Evolutionary conservation across 2,888 invertebrate genomes (phyloP), one percentile per base, ranked within the genome.

Genomic region (Macrophya alboannulata): DNA sequence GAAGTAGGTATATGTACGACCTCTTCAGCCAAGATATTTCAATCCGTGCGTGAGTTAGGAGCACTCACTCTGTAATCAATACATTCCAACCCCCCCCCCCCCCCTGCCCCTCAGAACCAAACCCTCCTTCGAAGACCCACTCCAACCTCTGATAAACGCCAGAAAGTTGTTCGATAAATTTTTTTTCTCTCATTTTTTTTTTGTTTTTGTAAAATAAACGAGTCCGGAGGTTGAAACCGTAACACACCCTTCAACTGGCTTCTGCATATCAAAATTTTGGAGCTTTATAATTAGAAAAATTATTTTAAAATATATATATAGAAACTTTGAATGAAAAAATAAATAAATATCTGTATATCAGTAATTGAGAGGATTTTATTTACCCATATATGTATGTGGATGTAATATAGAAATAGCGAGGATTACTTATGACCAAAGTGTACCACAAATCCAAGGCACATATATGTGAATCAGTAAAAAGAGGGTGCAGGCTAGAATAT

Each of bases 41-140:
- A 85, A 85, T 68, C 85, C 62, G 43, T 62, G 85, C 68, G 65
- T 81, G 85, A 85, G 65, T 81, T 85, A 79, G 77, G 85, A 79
- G 79, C 76, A 21, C 65, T 81, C 79, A 68, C 79, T 62, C 31
- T 31, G 76, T 81, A 79, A 85, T 85, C 85, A 48, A 85, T 79
- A 85, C 48, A 65, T 85, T 85, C 79, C 79, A 21, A 21, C 31
- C 25, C n/a, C 48, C 51, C 45, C 40, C 21, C 17, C 40, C 68
- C 77, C 55, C 55, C 48, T 17, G 15, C 40, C 31, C 72, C 48
- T 37, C 1, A 74, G 6, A 1, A 6, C 51, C 40, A 71, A 21
- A 72, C 74, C 15, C 43, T 65, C 9, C 6, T 25, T 40, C 65
- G 62, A 2, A 25, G 55, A 25, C 6, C 51, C 31, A 31, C 55